Conservation (phyloP, 2,797 vertebrate genomes). For the Babyrousa celebensis region DNA sequence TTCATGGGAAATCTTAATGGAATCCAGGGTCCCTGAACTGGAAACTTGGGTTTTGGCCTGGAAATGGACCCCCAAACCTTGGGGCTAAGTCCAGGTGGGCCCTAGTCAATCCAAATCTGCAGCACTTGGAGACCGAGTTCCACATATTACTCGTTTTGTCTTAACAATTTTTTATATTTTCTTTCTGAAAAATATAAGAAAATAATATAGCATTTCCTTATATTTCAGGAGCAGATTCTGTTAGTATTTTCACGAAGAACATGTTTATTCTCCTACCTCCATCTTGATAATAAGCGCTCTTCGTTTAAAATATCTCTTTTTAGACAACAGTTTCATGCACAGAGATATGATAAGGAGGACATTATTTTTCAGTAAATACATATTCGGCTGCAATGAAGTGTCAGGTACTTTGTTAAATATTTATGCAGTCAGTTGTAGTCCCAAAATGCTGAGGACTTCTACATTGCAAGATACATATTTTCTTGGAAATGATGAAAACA, state of each 20-base stretch:
- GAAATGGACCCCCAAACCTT: slow-evolving; percentile 86
- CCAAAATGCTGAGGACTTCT: neutral
- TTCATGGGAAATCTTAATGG: slow-evolving; percentile 84
- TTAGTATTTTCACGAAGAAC: neutral
- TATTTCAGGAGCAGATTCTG: neutral
- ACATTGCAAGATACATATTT: neutral
- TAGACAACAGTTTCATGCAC: neutral
- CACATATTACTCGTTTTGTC: neutral
- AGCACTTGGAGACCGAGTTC: neutral
- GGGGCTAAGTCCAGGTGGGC: slow-evolving; percentile 83
- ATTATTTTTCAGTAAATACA: slow-evolving; percentile 24
- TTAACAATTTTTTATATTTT: slow-evolving; percentile 43
- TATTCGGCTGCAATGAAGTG: neutral
- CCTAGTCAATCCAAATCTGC: slow-evolving; percentile 84
- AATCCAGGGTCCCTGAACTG: slow-evolving; percentile 87
- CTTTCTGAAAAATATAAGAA: neutral
- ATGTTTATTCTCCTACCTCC: neutral
- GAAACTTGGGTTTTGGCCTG: slow-evolving; percentile 87
- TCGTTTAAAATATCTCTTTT: slow-evolving; percentile 14
- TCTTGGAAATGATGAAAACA: neutral
- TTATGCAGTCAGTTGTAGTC: neutral
- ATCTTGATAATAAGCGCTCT: neutral
- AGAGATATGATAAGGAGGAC: neutral
- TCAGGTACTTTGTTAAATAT: neutral
- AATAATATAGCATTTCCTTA: neutral